phyloP scores from a whole-genome alignment of 2,888 invertebrate species.

The Pharmacophagus antenor region DNA sequence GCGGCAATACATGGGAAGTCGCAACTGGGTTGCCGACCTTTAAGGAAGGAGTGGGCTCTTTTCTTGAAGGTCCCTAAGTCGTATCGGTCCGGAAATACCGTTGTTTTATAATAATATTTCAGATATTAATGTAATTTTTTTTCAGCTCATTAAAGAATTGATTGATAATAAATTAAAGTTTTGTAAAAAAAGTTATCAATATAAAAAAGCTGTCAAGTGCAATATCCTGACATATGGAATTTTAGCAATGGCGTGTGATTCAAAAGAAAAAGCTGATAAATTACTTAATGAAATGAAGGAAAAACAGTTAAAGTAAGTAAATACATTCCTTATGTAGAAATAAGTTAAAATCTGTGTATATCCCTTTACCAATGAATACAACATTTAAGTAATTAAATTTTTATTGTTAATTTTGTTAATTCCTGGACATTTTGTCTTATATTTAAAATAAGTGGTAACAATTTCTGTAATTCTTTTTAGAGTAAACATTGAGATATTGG shows the following conservation, averaged over 20 bases:
- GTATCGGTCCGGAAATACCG: no score
- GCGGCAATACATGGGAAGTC: no score
- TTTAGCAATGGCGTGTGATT: conserved; percentile 88
- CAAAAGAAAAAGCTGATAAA: conserved; percentile 81
- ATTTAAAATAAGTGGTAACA: no score
- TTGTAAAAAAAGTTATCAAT: conserved; percentile 50
- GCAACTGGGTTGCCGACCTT: no score
- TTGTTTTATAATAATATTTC: neutral
- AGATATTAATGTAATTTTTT: conserved; percentile 34
- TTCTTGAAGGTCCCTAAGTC: no score
- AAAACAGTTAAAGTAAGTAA: conserved; percentile 82
- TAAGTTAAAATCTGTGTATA: neutral
- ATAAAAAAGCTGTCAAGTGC: conserved; percentile 77
- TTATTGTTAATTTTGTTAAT: no score
- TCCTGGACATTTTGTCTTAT: no score
- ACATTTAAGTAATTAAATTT: neutral
- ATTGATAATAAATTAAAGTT: conserved; percentile 72
- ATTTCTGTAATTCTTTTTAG: no score
- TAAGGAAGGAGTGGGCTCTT: no score
- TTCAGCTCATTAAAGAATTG: conserved; percentile 78
- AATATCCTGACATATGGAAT: conserved; percentile 93
- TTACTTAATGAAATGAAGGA: conserved; percentile 86
- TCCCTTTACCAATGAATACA: neutral
- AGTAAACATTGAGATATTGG: conserved; percentile 87
- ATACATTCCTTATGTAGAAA: neutral